Conservation (phyloP, 2,797 vertebrate genomes). For the Megaceryle alcyon region DNA sequence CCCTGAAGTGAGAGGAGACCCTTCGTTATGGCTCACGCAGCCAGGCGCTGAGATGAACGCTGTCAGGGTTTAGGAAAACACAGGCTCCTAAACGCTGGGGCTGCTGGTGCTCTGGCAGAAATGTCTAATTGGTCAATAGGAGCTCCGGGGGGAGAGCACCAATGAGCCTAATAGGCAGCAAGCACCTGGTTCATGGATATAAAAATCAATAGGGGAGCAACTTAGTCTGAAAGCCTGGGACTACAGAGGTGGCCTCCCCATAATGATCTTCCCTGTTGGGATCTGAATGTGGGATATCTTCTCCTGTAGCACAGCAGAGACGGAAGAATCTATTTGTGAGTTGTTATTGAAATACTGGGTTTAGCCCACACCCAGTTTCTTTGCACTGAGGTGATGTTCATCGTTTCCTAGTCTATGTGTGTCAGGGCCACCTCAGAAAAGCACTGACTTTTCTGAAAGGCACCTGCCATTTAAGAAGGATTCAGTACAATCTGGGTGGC, state of each 20-base stretch:
- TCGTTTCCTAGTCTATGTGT: neutral
- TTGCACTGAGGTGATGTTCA: neutral
- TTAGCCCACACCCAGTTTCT: neutral
- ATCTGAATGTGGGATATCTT: neutral
- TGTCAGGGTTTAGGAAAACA: neutral
- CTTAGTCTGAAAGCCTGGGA: slow-evolving; percentile 30
- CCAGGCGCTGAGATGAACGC: neutral
- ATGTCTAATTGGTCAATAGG: neutral
- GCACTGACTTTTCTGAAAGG: neutral
- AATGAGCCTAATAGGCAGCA: neutral
- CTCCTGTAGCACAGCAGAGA: neutral
- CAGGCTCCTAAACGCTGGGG: neutral
- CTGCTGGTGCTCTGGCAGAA: neutral
- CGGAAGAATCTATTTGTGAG: neutral
- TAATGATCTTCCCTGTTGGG: slow-evolving; percentile 27
- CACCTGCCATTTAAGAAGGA: neutral
- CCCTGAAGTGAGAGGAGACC: neutral
- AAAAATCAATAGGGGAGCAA: neutral
- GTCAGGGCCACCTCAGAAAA: neutral
- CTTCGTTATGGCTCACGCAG: neutral
- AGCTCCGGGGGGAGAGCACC: neutral
- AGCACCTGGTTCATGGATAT: neutral
- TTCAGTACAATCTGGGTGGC: neutral
- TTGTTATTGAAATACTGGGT: neutral
- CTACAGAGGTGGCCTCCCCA: slow-evolving; percentile 2